phyloP scores from a whole-genome alignment of 2,113 vertebrate genomes.

The Acrocephalus kingi region DNA sequence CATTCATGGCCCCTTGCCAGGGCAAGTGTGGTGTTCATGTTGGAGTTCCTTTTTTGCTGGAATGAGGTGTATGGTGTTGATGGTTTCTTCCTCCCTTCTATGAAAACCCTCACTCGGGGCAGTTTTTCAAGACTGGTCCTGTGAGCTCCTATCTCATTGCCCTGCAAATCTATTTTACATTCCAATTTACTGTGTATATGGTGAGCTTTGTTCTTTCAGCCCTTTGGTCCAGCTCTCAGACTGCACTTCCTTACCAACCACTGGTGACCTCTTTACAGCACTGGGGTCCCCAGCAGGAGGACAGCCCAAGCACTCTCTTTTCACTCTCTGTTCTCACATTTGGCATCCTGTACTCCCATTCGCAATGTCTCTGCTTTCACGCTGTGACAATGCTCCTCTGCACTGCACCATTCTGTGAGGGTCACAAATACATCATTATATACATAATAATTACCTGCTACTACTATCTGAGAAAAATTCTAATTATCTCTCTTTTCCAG shows the following conservation, averaged over 20 bases:
- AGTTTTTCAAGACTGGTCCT: neutral
- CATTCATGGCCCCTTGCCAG: neutral
- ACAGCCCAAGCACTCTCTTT: neutral
- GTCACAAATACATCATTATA: neutral
- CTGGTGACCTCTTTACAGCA: neutral
- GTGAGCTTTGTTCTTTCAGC: neutral
- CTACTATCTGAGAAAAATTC: neutral
- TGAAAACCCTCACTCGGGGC: no score
- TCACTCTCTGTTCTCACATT: neutral
- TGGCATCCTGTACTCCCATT: neutral
- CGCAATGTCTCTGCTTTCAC: neutral
- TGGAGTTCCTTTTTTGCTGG: neutral
- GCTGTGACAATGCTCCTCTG: accelerated
- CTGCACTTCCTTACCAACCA: neutral
- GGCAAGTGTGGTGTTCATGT: neutral
- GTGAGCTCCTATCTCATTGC: neutral
- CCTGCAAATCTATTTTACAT: neutral
- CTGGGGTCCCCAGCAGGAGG: neutral
- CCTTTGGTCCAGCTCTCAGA: neutral
- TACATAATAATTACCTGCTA: neutral
- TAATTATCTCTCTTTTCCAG: neutral
- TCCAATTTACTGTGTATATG: neutral
- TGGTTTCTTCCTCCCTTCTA: neutral
- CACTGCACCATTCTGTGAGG: neutral
- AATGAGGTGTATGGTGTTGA: neutral